Percentiles rank a stretch among this genome's conserved stretches.
These are phyloP conservation scores for Pseudachorutes palmiensis DNA, from an alignment of 1,140 invertebrate species.

Conservation along the genomic window DNA sequence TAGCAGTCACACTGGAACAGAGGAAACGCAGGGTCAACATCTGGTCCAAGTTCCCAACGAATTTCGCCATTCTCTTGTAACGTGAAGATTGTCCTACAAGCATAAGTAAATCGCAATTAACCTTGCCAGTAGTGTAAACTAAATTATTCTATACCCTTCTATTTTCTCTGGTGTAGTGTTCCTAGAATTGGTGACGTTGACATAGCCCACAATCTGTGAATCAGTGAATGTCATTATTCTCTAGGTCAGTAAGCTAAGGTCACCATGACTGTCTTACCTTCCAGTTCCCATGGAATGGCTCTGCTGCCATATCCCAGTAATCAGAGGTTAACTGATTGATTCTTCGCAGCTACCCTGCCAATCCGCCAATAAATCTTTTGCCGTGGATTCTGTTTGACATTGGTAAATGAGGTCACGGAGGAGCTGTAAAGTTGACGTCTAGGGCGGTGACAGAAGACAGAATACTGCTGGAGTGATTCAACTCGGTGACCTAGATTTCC, in stretches of 20 bases:
- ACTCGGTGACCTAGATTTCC: too few species aligned
- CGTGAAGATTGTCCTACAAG: constrained; percentile 54
- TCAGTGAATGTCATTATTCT: not conserved
- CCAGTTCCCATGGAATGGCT: constrained; percentile 43
- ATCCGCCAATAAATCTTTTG: too few species aligned
- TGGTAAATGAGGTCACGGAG: too few species aligned
- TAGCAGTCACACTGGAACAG: constrained; percentile 60
- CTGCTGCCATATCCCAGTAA: constrained; percentile 42
- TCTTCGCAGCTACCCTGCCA: too few species aligned
- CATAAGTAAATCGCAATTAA: constrained; percentile 18
- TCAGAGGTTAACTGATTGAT: too few species aligned
- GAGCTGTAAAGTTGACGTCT: too few species aligned
- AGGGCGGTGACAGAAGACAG: too few species aligned
- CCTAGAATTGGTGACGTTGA: constrained; percentile 43
- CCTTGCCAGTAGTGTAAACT: too few species aligned
- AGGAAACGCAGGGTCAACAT: constrained; percentile 51
- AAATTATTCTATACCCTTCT: too few species aligned
- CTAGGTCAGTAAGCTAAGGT: not conserved
- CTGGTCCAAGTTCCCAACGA: constrained; percentile 48
- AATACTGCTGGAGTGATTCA: too few species aligned
- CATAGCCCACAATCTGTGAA: constrained; percentile 48
- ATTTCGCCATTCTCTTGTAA: constrained; percentile 58
- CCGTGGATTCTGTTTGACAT: too few species aligned
- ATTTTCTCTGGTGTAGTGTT: constrained; percentile 47
- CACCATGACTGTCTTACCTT: constrained; percentile 39